Percentiles rank a stretch among this genome's conserved stretches.
Evolutionary conservation across 2,888 invertebrate species (phyloP).

Genomic region (Stramonita haemastoma): DNA sequence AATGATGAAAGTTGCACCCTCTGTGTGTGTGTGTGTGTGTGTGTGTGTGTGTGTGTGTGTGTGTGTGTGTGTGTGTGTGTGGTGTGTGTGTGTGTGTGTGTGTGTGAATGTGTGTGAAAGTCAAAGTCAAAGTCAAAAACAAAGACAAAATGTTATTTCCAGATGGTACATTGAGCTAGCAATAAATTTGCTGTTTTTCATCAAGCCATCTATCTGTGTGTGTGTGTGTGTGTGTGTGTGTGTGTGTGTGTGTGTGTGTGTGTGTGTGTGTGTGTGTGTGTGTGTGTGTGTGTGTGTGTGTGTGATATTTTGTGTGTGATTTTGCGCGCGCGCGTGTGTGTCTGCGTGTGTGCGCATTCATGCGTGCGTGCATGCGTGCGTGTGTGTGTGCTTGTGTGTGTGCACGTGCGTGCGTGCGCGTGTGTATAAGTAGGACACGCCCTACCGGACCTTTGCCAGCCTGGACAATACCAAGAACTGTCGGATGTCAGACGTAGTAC

Average conservation of each 20-base stretch:
- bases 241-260: neutral
- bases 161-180: too few relatives aligned
- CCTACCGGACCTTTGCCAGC: neutral
- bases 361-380: neutral
- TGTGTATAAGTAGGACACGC: neutral
- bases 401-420: neutral
- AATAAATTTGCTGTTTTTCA: too few relatives aligned
- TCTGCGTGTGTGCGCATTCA: neutral
- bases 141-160: too few relatives aligned
- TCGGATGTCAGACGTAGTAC: neutral
- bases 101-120: neutral
- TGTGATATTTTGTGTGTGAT: neutral
- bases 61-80: neutral
- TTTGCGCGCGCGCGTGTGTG: neutral
- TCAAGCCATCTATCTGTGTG: too few relatives aligned
- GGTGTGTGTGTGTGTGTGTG: slow-evolving; percentile 13
- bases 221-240: neutral
- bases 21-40: neutral
- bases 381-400: neutral
- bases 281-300: neutral
- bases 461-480: neutral
- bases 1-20: neutral
- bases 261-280: neutral
- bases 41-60: neutral
- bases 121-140: too few relatives aligned